Percentiles rank a stretch among this genome's conserved stretches.
phyloP scores from a whole-genome alignment of 2,113 vertebrate species.

The Fulmarus glacialis region DNA sequence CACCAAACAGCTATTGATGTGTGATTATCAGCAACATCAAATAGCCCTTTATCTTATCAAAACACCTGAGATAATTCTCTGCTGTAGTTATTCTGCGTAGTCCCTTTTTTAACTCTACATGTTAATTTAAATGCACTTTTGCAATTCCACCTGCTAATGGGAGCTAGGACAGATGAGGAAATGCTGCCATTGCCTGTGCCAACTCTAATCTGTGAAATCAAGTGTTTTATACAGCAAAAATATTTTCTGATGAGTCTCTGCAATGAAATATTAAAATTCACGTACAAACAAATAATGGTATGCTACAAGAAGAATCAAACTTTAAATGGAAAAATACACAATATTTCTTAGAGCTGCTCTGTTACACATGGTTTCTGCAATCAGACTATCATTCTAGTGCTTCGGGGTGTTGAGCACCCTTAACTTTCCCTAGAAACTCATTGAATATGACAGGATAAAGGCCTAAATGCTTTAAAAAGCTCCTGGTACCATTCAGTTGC shows the following conservation, averaged over 20 bases:
- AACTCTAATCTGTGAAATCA: neutral
- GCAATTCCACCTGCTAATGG: neutral
- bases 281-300: neutral
- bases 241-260: neutral
- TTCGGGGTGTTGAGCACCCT: neutral
- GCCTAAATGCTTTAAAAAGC: neutral
- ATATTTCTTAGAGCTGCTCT: neutral
- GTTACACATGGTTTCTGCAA: neutral
- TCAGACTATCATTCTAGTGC: neutral
- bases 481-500: conserved; percentile 24
- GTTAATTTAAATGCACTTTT: neutral
- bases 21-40: neutral
- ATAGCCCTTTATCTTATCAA: neutral
- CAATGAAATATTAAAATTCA: neutral
- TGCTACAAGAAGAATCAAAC: neutral
- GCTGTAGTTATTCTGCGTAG: neutral
- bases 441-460: neutral
- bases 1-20: neutral
- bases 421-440: neutral
- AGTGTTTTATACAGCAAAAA: neutral
- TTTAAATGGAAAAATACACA: neutral
- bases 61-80: neutral
- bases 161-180: neutral
- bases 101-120: neutral
- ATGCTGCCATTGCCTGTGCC: neutral